Conservation (phyloP, 2,113 vertebrate species). For the Phrynocephalus versicolor region DNA sequence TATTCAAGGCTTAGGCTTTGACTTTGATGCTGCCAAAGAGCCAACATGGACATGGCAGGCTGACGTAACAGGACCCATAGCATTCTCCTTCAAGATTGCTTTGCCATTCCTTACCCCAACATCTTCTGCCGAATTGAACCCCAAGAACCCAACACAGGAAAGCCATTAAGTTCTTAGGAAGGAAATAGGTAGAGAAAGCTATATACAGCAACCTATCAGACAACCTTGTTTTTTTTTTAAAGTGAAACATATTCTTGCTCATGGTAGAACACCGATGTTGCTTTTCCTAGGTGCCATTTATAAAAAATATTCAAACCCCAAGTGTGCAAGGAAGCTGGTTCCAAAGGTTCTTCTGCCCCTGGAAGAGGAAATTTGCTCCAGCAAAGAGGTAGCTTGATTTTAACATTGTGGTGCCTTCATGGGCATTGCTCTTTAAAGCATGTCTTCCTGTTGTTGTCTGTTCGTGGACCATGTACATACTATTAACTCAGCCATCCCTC, state of each 20-base stretch:
- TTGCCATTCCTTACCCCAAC: neutral
- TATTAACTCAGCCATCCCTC: neutral
- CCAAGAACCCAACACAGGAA: neutral
- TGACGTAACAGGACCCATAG: neutral
- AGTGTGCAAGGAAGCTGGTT: constrained; percentile 36
- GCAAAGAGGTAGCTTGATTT: constrained; percentile 73
- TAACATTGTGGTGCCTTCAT: neutral
- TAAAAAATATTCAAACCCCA: constrained; percentile 69
- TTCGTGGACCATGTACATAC: accelerated
- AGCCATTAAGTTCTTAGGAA: neutral
- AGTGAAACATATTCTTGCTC: neutral
- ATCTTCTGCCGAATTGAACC: neutral
- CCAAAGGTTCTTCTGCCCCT: constrained; percentile 67
- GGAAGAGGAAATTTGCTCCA: constrained; percentile 79
- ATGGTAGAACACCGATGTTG: neutral
- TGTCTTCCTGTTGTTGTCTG: neutral
- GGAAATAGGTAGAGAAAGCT: neutral
- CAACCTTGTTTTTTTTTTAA: neutral
- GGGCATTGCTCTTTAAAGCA: neutral
- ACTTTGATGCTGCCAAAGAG: neutral
- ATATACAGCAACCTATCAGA: neutral
- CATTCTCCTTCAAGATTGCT: neutral
- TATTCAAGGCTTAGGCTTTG: neutral
- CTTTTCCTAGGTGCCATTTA: constrained; percentile 72
- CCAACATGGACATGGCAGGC: too few species aligned